Evolutionary conservation across 2,113 vertebrate genomes (phyloP).

Genomic region (Pseudopipra pipra): DNA sequence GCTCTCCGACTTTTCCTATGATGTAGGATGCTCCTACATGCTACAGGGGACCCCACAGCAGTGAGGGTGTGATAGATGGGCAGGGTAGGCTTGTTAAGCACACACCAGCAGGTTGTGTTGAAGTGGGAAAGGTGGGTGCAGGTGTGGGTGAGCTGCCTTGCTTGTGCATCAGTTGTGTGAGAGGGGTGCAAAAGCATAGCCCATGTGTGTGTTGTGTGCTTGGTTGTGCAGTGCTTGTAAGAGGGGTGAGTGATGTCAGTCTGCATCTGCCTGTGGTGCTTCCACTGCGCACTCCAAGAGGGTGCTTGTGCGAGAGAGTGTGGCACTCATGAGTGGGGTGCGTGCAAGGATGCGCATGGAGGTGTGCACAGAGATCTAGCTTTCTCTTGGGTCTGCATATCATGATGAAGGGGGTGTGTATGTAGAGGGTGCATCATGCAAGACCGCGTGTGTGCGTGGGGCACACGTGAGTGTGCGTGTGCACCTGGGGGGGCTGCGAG

Average conservation of each 20-base stretch:
- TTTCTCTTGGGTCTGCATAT: not conserved
- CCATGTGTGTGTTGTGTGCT: accelerated
- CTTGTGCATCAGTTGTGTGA: accelerated
- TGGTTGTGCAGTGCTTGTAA: accelerated
- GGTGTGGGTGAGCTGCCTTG: accelerated
- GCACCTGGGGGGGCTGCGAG: no score
- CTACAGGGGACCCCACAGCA: accelerated
- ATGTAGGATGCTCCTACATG: accelerated
- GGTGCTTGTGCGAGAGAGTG: not conserved
- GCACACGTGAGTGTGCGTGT: accelerated
- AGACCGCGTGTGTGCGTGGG: accelerated
- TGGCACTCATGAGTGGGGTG: not conserved
- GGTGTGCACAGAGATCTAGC: accelerated
- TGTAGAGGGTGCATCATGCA: not conserved
- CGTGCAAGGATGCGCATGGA: accelerated
- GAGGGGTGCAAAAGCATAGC: not conserved
- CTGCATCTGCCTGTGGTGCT: not conserved
- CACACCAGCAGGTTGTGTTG: accelerated
- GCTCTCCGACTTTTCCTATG: accelerated
- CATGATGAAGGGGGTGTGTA: accelerated
- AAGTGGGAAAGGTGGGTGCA: not conserved
- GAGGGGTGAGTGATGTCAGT: accelerated
- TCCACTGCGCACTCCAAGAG: accelerated
- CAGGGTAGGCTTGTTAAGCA: not conserved
- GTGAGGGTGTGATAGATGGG: accelerated